phyloP scores from a whole-genome alignment of 2,888 invertebrate genomes.

The Agonopterix alstromeriana region DNA sequence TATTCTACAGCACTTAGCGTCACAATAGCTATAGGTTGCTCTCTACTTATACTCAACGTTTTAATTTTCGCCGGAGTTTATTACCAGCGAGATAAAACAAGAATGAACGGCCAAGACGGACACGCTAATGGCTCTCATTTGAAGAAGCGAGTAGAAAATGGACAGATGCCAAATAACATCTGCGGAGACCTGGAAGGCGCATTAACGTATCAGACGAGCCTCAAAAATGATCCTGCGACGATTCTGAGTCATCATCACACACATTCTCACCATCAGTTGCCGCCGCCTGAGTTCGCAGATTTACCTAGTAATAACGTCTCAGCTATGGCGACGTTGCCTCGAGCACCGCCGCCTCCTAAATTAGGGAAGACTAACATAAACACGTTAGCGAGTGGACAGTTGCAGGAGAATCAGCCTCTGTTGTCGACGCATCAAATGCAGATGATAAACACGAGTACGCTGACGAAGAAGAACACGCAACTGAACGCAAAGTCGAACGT shows the following conservation, averaged over 20 bases:
- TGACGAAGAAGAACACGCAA: conserved; percentile 86
- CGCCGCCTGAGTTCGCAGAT: conserved; percentile 91
- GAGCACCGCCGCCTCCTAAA: conserved; percentile 87
- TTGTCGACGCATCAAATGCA: conserved; percentile 86
- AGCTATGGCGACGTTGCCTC: conserved; percentile 77
- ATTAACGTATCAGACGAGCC: conserved; percentile 66
- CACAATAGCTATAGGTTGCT: conserved; percentile 96
- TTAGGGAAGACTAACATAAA: conserved; percentile 78
- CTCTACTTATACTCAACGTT: conserved; percentile 92
- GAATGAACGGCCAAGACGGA: conserved; percentile 79
- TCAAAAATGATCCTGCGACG: conserved; percentile 83
- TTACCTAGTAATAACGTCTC: conserved; percentile 81
- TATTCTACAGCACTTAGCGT: conserved; percentile 94
- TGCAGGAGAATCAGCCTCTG: conserved; percentile 82
- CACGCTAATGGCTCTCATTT: conserved; percentile 66
- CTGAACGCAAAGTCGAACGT: conserved; percentile 77
- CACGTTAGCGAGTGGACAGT: conserved; percentile 75
- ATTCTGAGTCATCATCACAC: conserved; percentile 86
- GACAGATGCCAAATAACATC: conserved; percentile 92
- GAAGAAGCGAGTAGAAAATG: conserved; percentile 87
- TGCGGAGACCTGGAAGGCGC: conserved; percentile 87
- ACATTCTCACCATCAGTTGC: conserved; percentile 85
- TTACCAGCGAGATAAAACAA: conserved; percentile 92
- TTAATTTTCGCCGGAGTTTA: conserved; percentile 96
- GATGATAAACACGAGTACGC: conserved; percentile 84